Percentiles rank a stretch among this genome's conserved stretches.
These are phyloP conservation scores for Helostoma temminkii DNA, from an alignment of 2,797 vertebrate genomes.

Conservation along the genomic window DNA sequence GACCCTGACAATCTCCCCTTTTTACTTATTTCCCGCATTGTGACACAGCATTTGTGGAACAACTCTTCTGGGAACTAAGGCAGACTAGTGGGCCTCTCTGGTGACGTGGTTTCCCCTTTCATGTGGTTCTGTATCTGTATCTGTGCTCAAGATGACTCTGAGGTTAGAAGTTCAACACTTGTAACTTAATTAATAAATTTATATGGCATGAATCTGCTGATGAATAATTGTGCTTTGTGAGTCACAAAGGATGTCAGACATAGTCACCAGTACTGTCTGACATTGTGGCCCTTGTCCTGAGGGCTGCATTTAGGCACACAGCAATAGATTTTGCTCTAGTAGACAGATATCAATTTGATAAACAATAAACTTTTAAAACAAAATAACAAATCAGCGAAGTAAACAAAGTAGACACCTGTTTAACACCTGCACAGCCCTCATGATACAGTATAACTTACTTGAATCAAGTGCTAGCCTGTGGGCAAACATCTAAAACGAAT, in stretches of 20 bases:
- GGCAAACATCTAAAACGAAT: too few species aligned
- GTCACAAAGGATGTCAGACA: constrained; percentile 55
- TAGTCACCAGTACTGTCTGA: constrained; percentile 38
- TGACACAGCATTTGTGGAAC: constrained; percentile 74
- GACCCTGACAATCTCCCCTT: constrained; percentile 13
- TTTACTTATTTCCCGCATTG: constrained; percentile 56
- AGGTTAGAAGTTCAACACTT: constrained; percentile 51
- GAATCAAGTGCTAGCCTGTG: too few species aligned
- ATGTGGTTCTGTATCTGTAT: constrained; percentile 72
- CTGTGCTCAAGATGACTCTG: constrained; percentile 56
- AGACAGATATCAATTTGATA: neutral
- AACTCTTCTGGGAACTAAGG: constrained; percentile 75
- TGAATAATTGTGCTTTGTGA: constrained; percentile 54
- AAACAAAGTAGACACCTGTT: neutral
- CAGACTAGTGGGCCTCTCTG: constrained; percentile 52
- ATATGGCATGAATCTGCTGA: constrained; percentile 46
- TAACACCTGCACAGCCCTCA: constrained; percentile 5
- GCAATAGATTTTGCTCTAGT: constrained; percentile 2
- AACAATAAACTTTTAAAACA: neutral
- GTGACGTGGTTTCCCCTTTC: constrained; percentile 67
- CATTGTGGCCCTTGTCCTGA: neutral
- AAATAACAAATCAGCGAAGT: neutral
- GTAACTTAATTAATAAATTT: constrained; percentile 62
- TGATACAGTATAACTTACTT: neutral
- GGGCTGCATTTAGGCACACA: constrained; percentile 4